These are phyloP conservation scores for Hipparchia semele DNA, from an alignment of 2,888 invertebrate genomes.

Conservation along the genomic window DNA sequence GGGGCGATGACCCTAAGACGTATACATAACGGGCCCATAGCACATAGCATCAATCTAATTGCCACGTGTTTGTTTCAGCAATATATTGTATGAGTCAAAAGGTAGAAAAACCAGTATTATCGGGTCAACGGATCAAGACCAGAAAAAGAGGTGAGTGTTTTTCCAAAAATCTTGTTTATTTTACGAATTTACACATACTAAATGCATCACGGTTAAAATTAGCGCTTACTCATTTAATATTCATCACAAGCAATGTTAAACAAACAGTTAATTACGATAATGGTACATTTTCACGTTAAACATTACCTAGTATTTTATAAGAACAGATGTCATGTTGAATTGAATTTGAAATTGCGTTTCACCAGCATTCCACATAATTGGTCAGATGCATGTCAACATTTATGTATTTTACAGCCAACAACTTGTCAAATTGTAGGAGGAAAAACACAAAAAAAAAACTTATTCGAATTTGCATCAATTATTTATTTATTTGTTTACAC, in stretches of 20 bases:
- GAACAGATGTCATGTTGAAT: too few relatives aligned
- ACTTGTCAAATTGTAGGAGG: too few relatives aligned
- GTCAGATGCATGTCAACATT: too few relatives aligned
- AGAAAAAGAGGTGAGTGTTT: constrained; percentile 96
- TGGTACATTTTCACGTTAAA: background rate
- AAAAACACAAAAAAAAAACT: too few relatives aligned
- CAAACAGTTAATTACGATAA: background rate
- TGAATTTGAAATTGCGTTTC: too few relatives aligned
- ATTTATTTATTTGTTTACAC: too few relatives aligned
- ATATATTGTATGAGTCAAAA: constrained; percentile 99
- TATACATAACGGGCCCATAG: constrained; percentile 50
- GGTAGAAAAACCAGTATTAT: constrained; percentile 99
- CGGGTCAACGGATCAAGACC: constrained; percentile 99
- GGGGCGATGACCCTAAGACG: constrained; percentile 72
- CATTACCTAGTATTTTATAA: too few relatives aligned
- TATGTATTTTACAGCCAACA: too few relatives aligned
- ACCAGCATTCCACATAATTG: too few relatives aligned
- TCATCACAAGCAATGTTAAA: background rate
- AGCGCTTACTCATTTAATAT: background rate
- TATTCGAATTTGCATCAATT: too few relatives aligned
- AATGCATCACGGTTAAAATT: background rate
- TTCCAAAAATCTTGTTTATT: constrained; percentile 23
- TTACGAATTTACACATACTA: background rate
- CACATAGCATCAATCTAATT: constrained; percentile 55
- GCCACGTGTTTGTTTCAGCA: constrained; percentile 86